Conservation (phyloP, 2,888 invertebrate genomes). For the Harpagoxenus sublaevis region DNA sequence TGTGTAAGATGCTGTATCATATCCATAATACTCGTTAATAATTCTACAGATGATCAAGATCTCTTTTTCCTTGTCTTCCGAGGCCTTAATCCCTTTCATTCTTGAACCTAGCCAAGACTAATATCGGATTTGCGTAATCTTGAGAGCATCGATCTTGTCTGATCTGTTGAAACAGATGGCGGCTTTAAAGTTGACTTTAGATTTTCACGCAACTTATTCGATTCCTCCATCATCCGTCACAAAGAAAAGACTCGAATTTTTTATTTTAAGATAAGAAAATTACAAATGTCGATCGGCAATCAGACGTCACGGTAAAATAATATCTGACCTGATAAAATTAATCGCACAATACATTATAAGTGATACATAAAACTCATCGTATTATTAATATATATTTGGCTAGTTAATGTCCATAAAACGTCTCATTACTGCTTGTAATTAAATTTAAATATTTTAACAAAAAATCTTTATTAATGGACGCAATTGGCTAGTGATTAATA, state of each 20-base stretch:
- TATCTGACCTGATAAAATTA: not conserved
- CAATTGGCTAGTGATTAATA: too few species aligned
- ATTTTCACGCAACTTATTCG: conserved; percentile 26
- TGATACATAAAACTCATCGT: not conserved
- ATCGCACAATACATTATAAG: too few species aligned
- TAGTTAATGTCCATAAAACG: not conserved
- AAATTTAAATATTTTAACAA: not conserved
- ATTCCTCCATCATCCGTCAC: conserved; percentile 7
- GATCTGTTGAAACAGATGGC: conserved; percentile 47
- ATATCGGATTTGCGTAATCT: conserved; percentile 58
- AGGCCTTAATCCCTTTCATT: conserved; percentile 9
- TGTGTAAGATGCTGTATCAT: not conserved
- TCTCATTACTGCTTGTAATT: not conserved
- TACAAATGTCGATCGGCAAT: not conserved
- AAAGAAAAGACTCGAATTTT: conserved; percentile 2
- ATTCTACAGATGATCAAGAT: conserved; percentile 13
- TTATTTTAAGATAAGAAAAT: conserved; percentile 18
- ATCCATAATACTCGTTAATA: not conserved
- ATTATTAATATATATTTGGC: not conserved
- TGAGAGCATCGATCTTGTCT: conserved; percentile 25
- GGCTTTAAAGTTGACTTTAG: conserved; percentile 47
- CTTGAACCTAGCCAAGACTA: conserved; percentile 36
- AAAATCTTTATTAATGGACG: too few species aligned
- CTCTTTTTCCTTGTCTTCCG: not conserved
- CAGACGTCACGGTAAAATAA: not conserved